Conservation (phyloP, 2,888 invertebrate species). For the Bhutanitis thaidina region DNA sequence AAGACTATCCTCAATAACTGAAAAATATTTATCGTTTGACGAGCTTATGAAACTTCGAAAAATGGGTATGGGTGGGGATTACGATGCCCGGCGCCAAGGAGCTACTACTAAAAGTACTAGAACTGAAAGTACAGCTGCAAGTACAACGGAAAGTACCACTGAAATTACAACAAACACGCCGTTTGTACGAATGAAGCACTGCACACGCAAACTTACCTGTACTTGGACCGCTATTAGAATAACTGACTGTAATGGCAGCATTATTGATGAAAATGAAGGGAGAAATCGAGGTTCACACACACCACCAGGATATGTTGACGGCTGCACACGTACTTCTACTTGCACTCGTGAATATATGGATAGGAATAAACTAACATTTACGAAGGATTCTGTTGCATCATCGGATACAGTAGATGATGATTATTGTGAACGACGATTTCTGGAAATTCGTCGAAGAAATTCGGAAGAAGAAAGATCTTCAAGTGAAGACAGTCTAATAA, state of each 20-base stretch:
- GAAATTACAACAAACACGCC: slow-evolving; percentile 51
- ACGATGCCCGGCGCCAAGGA: slow-evolving; percentile 36
- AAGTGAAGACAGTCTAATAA: slow-evolving; percentile 3
- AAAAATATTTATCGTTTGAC: slow-evolving; percentile 70
- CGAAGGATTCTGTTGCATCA: slow-evolving; percentile 23
- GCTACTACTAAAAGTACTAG: slow-evolving; percentile 9
- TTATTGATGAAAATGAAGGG: slow-evolving; percentile 25
- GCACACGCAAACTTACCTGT: slow-evolving; percentile 65
- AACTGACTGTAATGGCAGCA: slow-evolving; percentile 37
- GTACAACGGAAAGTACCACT: slow-evolving; percentile 21
- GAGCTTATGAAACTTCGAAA: slow-evolving; percentile 66
- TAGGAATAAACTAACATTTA: slow-evolving; percentile 50
- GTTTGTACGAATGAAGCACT: slow-evolving; percentile 50
- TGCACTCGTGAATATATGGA: slow-evolving; percentile 63
- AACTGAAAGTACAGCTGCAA: slow-evolving; percentile 3
- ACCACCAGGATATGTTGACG: slow-evolving; percentile 64
- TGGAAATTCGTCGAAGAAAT: slow-evolving; percentile 47
- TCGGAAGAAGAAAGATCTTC: slow-evolving; percentile 25
- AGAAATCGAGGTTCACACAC: slow-evolving; percentile 46
- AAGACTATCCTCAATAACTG: slow-evolving; percentile 39
- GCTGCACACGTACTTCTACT: slow-evolving; percentile 67
- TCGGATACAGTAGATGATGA: slow-evolving; percentile 48
- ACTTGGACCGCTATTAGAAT: slow-evolving; percentile 59
- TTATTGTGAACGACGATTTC: slow-evolving; percentile 62
- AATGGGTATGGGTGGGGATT: slow-evolving; percentile 33